Evolutionary conservation across 2,888 invertebrate species (phyloP), one percentile per base, ranked within the genome.

Genomic region (Junonia oenone): DNA sequence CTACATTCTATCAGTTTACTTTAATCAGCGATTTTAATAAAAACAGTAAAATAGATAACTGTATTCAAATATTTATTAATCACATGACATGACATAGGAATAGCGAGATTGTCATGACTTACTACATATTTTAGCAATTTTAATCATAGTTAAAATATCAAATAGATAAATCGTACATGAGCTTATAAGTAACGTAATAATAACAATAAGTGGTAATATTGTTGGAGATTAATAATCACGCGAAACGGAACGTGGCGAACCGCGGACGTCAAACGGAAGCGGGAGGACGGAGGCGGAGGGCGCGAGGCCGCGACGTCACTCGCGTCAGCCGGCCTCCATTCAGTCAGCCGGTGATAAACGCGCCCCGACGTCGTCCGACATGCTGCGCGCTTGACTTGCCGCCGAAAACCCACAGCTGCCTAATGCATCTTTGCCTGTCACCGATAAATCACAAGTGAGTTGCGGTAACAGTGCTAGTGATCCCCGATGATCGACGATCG

Each of bases 391-490:
- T 74, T 83, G 73, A 81, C 68, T 76, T 74, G 75, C 71, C 75
- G 71, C 71, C 71, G 73, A 74, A 68, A 75, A 69, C 68, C 69
- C 63, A 69, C 70, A 76, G 68, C 79, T 72, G 75, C 75, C 80
- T 81, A 81, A 87, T 88, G 86, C 82, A 78, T 84, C 79, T 80
- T 78, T 76, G 81, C 78, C 72, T 76, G 72, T 73, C 61, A 73
- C 68, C 75, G 66, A 76, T 73, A 72, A 81, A 78, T 68, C 78
- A 81, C 87, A 86, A 87, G 85, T 88, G 82, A 86, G 86, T 43
- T n/a, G 26, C 11, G 43, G 38, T 13, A 43, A 14, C 13, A 26
- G 43, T 43, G 26, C 43, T 8, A 26, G 22, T 54, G 47, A 22
- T 45, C 8, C 27, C 19, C 22, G 9, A 15, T 47, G 27, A 4